Evolutionary conservation across 2,113 vertebrate species (phyloP).

Genomic region (Sapajus apella): DNA sequence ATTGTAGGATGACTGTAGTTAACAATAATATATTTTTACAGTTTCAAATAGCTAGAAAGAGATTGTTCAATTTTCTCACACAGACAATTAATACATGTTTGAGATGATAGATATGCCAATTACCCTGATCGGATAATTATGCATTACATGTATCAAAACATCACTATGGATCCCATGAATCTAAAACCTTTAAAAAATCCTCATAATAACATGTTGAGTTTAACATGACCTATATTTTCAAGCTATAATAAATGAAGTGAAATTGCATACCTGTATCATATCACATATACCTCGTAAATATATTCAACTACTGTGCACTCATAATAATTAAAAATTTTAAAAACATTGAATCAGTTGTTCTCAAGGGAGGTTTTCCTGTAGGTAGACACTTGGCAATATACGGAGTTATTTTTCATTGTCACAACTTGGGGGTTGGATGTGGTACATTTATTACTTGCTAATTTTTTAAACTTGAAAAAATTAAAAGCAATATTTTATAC

Average conservation of each 20-base stretch:
- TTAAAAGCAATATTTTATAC: neutral
- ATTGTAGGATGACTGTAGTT: neutral
- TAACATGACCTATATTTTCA: neutral
- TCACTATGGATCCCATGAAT: neutral
- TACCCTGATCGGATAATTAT: neutral
- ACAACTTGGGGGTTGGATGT: no score
- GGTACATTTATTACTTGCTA: neutral
- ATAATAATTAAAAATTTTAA: no score
- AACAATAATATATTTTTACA: neutral
- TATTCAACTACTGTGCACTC: no score
- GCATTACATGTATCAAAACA: neutral
- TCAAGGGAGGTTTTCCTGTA: no score
- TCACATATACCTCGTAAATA: no score
- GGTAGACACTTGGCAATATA: no score
- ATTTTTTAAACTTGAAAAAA: neutral
- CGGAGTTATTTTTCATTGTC: no score
- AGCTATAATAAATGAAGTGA: neutral
- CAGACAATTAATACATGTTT: neutral
- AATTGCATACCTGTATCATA: neutral
- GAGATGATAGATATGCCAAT: neutral
- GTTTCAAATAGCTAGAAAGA: neutral
- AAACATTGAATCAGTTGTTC: no score
- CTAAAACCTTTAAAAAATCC: neutral
- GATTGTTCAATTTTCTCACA: neutral
- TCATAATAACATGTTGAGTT: neutral